Evolutionary conservation across 1,140 invertebrate species (phyloP), one percentile per base, ranked within the genome.

Genomic region (Himalopsyche phryganea): DNA sequence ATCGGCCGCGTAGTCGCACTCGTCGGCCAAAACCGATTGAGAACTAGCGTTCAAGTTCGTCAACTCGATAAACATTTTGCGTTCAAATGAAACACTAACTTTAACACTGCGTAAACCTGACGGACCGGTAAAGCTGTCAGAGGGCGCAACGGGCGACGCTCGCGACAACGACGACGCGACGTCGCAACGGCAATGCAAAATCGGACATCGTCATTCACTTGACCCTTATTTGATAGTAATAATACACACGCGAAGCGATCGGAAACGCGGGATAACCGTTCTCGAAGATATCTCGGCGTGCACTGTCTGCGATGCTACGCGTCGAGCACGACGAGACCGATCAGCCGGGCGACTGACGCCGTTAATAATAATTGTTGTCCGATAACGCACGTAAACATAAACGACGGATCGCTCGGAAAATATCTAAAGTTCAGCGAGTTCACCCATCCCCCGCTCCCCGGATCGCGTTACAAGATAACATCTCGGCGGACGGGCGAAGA

Each of bases 51-150:
- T 41, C 35, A 35, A 38, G 13, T 19, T 53, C 6, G 45, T 36
- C 61, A 63, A 20, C 36, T 63, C 61, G 20, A 63, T 51, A 33
- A 60, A 59, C 61, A 63, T 63, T 32, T 48, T 28, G 33, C 20
- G 13, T 49, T 18, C 46, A 32, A 15, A 32, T 3, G 38, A 6
- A 23, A 11, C 9, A 14, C 4, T 11, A 32, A 15, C 10, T 3
- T 4, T 40, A 23, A 11, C 9, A 14, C 4, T 11, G n/a, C 38
- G 38, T 11, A 11, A 17, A 14, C 40, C 40, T 14, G 6, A 45
- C 9, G 18, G 15, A 11, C 3, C n/a, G n/a, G 15, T 6, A 13
- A 11, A 17, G n/a, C n/a, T 6, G 3, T 13, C 38, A n/a, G 38
- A 4, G 38, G n/a, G 38, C 38, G 38, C 3, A 9, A 7, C 33